phyloP scores from a whole-genome alignment of 2,888 invertebrate species.

The Zhuqinia jingwanae region DNA sequence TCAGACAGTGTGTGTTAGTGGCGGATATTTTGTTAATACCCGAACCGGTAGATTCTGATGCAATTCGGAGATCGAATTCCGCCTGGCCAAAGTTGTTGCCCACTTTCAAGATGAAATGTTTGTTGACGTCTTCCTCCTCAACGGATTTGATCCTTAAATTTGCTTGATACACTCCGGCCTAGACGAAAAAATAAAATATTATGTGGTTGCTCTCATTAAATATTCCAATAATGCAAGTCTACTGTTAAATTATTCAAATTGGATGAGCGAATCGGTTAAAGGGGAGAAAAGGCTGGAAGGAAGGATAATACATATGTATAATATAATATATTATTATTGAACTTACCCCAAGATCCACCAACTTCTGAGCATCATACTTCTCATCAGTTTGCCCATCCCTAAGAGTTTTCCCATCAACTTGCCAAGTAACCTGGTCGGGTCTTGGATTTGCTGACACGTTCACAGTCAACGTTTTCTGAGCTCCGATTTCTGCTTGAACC shows the following conservation, averaged over 20 bases:
- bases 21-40: slow-evolving; percentile 72
- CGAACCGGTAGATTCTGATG: slow-evolving; percentile 74
- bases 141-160: slow-evolving; percentile 74
- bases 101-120: slow-evolving; percentile 70
- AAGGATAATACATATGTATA: too few species aligned
- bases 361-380: slow-evolving; percentile 64
- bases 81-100: slow-evolving; percentile 72
- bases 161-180: slow-evolving; percentile 72
- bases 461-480: slow-evolving; percentile 69
- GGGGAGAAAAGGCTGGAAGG: slow-evolving; percentile 5
- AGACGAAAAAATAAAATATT: background rate
- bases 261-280: background rate
- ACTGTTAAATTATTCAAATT: slow-evolving; percentile 57
- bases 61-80: slow-evolving; percentile 71
- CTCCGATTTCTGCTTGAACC: slow-evolving; percentile 74
- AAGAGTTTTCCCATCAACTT: slow-evolving; percentile 65
- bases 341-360: slow-evolving; percentile 61
- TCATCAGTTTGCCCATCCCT: slow-evolving; percentile 59
- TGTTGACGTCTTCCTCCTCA: slow-evolving; percentile 76
- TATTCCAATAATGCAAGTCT: slow-evolving; percentile 40
- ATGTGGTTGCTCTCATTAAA: background rate
- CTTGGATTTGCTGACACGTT: slow-evolving; percentile 78
- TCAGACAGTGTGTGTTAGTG: slow-evolving; percentile 66
- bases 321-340: background rate
- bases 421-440: slow-evolving; percentile 74